Percentiles rank a stretch among this genome's conserved stretches.
phyloP scores from a whole-genome alignment of 2,797 vertebrate species.

The Graptemys geographica region DNA sequence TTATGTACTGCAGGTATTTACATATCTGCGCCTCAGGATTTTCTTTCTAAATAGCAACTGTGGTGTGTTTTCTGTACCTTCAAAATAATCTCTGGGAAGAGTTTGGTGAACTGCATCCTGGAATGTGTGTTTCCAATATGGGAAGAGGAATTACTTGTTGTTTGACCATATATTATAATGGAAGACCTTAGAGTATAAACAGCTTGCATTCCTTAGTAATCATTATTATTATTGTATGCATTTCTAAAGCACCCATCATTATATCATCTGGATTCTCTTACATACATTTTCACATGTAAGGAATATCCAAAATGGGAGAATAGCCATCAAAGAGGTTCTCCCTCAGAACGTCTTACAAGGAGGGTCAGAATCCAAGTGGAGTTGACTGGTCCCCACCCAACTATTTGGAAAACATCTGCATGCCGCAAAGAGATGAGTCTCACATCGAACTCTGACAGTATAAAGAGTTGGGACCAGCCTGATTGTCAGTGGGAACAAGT shows the following conservation, averaged over 20 bases:
- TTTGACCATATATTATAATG: background rate
- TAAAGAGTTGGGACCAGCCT: background rate
- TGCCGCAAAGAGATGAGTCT: conserved; percentile 34
- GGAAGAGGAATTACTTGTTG: background rate
- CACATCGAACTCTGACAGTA: background rate
- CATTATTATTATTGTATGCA: background rate
- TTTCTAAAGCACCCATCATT: background rate
- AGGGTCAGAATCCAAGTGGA: background rate
- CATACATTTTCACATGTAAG: background rate
- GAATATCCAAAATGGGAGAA: background rate
- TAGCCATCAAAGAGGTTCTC: rapidly evolving
- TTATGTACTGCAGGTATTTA: background rate
- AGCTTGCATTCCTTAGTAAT: background rate
- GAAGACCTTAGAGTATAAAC: background rate
- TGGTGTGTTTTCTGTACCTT: background rate
- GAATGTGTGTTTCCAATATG: background rate
- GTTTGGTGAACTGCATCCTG: background rate
- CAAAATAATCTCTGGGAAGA: background rate
- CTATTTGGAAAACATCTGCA: conserved; percentile 31
- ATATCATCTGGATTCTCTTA: background rate
- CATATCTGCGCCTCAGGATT: background rate
- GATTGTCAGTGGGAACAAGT: background rate
- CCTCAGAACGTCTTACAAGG: background rate
- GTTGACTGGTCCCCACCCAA: background rate
- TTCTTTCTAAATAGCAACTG: background rate